Conservation (phyloP, 1,140 invertebrate genomes). For the Antheraea pernyi region DNA sequence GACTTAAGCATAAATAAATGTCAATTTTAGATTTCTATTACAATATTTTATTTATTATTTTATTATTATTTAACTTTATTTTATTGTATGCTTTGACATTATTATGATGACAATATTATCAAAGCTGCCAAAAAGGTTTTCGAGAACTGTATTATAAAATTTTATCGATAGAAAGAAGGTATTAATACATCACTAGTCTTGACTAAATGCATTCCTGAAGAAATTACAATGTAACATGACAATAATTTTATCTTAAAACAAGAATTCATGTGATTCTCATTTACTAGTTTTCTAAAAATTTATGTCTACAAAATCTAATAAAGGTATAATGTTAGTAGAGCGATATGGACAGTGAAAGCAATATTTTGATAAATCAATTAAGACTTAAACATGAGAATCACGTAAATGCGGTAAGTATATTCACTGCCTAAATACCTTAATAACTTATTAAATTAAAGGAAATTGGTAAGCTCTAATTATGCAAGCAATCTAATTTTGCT, state of each 20-base stretch:
- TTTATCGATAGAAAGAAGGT: not conserved
- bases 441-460: too few species aligned
- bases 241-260: conserved; percentile 3
- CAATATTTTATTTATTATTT: too few species aligned
- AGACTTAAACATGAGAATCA: conserved; percentile 47
- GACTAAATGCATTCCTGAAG: not conserved
- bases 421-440: not conserved
- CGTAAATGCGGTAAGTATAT: conserved; percentile 32
- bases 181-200: not conserved
- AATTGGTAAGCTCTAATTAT: too few species aligned
- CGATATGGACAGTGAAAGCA: conserved; percentile 53
- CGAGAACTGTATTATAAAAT: too few species aligned
- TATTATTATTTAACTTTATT: too few species aligned
- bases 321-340: conserved; percentile 7
- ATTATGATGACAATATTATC: too few species aligned
- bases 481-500: too few species aligned
- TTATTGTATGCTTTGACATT: too few species aligned
- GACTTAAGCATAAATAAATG: too few species aligned
- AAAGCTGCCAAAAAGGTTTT: too few species aligned
- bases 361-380: conserved; percentile 42
- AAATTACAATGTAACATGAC: conserved; percentile 8
- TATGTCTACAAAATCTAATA: not conserved
- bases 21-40: too few species aligned
- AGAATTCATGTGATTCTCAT: not conserved
- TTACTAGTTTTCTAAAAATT: conserved; percentile 3